Evolutionary conservation across 2,888 invertebrate genomes (phyloP).

Genomic region (Rotaria macrura): DNA sequence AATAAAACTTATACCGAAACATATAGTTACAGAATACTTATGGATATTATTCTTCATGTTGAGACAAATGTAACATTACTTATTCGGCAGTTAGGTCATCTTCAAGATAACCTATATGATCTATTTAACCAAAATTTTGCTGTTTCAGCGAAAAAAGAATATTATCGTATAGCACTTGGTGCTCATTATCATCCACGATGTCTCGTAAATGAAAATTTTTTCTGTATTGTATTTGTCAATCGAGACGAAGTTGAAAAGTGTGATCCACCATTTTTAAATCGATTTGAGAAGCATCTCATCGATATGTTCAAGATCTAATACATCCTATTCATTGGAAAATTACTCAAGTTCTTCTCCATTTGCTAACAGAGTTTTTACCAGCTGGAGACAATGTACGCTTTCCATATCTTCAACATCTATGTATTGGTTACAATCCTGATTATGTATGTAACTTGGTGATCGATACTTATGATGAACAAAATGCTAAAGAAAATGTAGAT

Average conservation of each 20-base stretch:
- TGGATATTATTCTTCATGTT: neutral
- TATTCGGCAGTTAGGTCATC: neutral
- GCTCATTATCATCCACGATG: neutral
- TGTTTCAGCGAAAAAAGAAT: neutral
- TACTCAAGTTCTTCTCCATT: too few relatives aligned
- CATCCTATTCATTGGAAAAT: neutral
- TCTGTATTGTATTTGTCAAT: neutral
- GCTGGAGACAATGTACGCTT: neutral
- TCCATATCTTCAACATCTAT: neutral
- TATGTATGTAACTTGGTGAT: neutral
- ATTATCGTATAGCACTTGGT: conserved; percentile 11
- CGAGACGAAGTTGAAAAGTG: neutral
- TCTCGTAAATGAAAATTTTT: neutral
- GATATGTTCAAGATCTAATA: neutral
- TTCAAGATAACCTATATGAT: neutral
- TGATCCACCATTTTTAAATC: conserved; percentile 19
- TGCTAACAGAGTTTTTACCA: too few relatives aligned
- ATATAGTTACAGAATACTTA: neutral
- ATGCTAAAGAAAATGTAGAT: too few relatives aligned
- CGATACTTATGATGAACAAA: too few relatives aligned
- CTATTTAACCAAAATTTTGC: conserved; percentile 13
- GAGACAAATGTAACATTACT: neutral
- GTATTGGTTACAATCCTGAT: neutral
- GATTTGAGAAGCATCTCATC: neutral
- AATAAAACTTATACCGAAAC: neutral